These are phyloP conservation scores for Bombus turneri DNA, from an alignment of 1,140 invertebrate species.

Conservation along the genomic window DNA sequence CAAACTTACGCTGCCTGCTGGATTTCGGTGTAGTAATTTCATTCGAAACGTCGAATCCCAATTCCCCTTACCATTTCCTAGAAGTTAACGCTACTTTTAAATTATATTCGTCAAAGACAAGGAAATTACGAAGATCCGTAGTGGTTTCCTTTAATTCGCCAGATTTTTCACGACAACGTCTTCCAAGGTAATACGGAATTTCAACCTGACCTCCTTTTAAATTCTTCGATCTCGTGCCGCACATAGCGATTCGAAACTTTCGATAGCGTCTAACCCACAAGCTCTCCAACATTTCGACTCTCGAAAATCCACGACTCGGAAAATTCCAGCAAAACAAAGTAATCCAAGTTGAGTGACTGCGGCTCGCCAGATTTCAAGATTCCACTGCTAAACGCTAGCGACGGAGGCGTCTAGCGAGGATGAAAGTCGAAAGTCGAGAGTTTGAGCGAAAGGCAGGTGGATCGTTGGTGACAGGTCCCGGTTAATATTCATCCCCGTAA, in stretches of 20 bases:
- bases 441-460: constrained; percentile 11
- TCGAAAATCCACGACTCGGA: neutral
- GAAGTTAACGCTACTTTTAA: neutral
- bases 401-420: neutral
- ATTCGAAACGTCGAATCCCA: neutral
- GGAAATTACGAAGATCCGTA: no score
- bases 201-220: neutral
- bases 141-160: no score
- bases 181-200: no score
- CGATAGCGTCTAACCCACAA: no score
- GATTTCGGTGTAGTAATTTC: neutral
- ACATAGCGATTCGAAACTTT: neutral
- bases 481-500: constrained; percentile 63
- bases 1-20: neutral
- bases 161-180: neutral
- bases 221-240: neutral
- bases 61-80: neutral
- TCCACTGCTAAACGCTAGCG: neutral
- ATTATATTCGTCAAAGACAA: no score
- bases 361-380: neutral
- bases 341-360: neutral
- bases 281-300: neutral
- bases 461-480: constrained; percentile 20
- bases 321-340: neutral
- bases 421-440: neutral